Conservation (phyloP, 2,888 invertebrate species). For the Archips xylosteana region DNA sequence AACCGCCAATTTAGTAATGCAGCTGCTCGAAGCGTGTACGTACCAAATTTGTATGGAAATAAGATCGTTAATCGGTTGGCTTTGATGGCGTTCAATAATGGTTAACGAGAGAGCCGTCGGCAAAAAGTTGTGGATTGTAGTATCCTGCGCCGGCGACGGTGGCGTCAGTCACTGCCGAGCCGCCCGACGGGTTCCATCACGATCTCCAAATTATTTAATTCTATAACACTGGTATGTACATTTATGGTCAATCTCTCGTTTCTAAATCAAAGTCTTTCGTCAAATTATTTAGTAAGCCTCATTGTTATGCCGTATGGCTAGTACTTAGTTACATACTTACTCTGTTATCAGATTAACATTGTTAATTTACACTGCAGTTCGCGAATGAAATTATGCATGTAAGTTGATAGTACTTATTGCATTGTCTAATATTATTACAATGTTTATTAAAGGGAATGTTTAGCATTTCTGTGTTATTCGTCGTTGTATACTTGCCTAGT, state of each 20-base stretch:
- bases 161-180: conserved; percentile 38
- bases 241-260: neutral
- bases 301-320: neutral
- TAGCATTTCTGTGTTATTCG: neutral
- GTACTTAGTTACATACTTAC: neutral
- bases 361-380: neutral
- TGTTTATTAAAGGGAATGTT: neutral
- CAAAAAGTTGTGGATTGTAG: conserved; percentile 27
- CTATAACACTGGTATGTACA: conserved; percentile 13
- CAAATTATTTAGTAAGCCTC: neutral
- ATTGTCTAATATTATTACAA: neutral
- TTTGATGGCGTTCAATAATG: neutral
- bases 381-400: neutral
- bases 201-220: conserved; percentile 2
- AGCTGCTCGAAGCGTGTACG: neutral
- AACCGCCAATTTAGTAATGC: conserved; percentile 17
- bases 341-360: neutral
- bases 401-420: neutral
- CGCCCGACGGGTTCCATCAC: conserved; percentile 21
- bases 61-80: conserved; percentile 10
- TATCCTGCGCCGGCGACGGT: conserved; percentile 35
- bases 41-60: neutral
- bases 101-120: conserved; percentile 18
- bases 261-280: neutral
- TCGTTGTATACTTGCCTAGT: neutral